Evolutionary conservation across 2,113 vertebrate genomes (phyloP), one percentile per base, ranked within the genome.

Genomic region (Danionella cerebrum): DNA sequence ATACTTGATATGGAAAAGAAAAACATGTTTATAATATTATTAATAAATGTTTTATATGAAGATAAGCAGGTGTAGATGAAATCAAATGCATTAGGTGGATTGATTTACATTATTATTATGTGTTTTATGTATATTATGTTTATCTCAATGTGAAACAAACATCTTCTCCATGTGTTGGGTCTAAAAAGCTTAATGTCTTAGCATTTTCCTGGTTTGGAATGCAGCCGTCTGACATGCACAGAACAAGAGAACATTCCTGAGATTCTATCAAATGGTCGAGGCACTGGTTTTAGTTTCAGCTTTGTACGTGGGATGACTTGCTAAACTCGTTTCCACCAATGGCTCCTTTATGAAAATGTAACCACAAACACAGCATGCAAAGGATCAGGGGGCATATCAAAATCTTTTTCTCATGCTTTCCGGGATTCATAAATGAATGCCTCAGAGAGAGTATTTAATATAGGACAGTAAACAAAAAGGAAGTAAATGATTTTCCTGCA

Each of bases 181-280:
- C 11, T n/a, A 38, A 24, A 41, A 44, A 18, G 10, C 24, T 27
- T 16, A n/a, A 29, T 42, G 1, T 59, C 14, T 19, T 7, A 16
- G 38, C 19, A 45, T 64, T 48, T 64, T 12, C 8, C 13, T 47
- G 11, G 5, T 66, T 19, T 67, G 63, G 50, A 78, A 76, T 73
- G 68, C 50, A 47, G 14, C 54, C 44, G 39, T 5, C 21, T 3
- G 22, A 11, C 18, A 51, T 62, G 11, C 25, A 45, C 21, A 9
- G 47, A 47, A 58, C 55, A 71, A 38, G 54, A 24, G 31, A 36
- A 24, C 60, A 72, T 69, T 62, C 60, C 55, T 50, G 14, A 12
- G 27, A 24, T 65, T 27, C 10, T 24, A 36, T 55, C 31, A 24
- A 10, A 14, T 19, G 4, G 21, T 66, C 24, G 29, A 27, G 25